Conservation (phyloP, 2,888 invertebrate genomes). For the Uloborus plumipes region DNA sequence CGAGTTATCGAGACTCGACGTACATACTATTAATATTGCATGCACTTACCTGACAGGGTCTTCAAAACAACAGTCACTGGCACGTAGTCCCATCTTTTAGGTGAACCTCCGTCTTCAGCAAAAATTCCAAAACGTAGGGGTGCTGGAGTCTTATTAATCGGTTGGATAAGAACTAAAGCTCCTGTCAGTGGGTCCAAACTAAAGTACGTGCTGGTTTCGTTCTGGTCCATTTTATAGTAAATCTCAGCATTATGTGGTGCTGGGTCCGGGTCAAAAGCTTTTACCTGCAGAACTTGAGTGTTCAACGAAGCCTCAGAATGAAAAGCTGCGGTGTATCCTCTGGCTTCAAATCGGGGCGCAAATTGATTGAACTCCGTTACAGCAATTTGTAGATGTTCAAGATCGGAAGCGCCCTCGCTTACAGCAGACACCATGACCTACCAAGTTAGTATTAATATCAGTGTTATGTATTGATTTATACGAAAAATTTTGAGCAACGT, state of each 20-base stretch:
- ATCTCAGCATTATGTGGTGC: conserved; percentile 60
- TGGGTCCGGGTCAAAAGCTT: conserved; percentile 62
- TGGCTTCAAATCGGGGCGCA: conserved; percentile 53
- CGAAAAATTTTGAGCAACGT: neutral
- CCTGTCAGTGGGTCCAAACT: conserved; percentile 48
- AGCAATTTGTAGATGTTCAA: conserved; percentile 54
- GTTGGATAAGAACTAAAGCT: conserved; percentile 44
- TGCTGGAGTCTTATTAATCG: conserved; percentile 24
- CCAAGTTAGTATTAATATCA: neutral
- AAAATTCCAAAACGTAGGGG: conserved; percentile 50
- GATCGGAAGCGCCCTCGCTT: conserved; percentile 36
- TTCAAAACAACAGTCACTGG: conserved; percentile 48
- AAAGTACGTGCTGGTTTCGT: conserved; percentile 48
- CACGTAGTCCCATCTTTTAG: conserved; percentile 60
- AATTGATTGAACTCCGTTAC: conserved; percentile 65
- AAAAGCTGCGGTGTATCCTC: conserved; percentile 47
- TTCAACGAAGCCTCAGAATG: conserved; percentile 30
- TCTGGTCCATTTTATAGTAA: conserved; percentile 62
- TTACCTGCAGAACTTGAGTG: conserved; percentile 39
- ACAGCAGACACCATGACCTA: conserved; percentile 64
- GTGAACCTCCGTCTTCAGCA: conserved; percentile 66
- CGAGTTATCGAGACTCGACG: no score
- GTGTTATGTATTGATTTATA: no score
- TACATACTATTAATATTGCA: no score
- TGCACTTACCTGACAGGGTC: conserved; percentile 60